Conservation (phyloP, 2,113 vertebrate genomes). For the Hystrix brachyura region DNA sequence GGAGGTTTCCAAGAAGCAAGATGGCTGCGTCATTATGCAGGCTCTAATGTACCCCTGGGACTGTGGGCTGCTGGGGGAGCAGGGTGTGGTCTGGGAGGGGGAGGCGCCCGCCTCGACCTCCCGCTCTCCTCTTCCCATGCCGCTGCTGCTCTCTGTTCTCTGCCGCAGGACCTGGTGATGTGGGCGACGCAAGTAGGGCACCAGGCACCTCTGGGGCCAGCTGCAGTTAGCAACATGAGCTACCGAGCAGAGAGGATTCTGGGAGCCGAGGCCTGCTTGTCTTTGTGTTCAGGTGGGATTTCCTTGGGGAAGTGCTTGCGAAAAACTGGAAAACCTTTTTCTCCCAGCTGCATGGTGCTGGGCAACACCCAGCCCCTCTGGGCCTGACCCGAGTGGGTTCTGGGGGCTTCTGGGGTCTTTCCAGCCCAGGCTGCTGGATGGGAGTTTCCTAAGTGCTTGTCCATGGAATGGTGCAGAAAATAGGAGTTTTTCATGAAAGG, state of each 20-base stretch:
- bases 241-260: not conserved
- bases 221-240: slow-evolving; percentile 47
- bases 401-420: not conserved
- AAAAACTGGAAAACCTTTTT: not conserved
- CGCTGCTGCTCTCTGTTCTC: not conserved
- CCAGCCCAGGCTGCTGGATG: not conserved
- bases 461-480: not conserved
- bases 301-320: not conserved
- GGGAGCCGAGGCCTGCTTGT: not conserved
- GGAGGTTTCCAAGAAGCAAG: slow-evolving; percentile 1
- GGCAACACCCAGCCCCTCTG: not conserved
- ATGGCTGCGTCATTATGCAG: not conserved
- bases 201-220: not conserved
- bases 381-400: not conserved
- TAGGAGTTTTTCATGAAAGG: not conserved
- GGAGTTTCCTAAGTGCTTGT: not conserved
- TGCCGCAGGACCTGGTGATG: not conserved
- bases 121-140: not conserved
- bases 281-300: not conserved
- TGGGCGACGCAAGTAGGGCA: slow-evolving; percentile 72
- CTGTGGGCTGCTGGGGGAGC: not conserved
- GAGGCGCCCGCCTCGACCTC: not conserved
- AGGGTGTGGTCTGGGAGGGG: not conserved
- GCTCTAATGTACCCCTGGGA: not conserved
- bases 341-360: not conserved